Conservation (phyloP, 1,140 invertebrate genomes). For the Diorhabda carinulata region DNA sequence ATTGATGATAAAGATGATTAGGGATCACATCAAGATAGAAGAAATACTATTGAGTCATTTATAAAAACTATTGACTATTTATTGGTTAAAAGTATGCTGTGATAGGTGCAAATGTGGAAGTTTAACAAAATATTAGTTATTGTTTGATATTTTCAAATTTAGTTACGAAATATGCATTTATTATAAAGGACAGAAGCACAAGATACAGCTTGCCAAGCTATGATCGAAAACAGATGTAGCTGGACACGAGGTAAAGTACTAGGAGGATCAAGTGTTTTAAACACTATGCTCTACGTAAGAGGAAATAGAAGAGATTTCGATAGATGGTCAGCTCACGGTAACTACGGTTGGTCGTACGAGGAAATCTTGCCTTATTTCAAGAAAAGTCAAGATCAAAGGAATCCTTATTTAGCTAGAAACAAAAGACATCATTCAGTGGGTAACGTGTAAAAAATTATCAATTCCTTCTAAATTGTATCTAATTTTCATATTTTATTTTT, state of each 20-base stretch:
- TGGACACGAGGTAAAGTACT: slow-evolving; percentile 83
- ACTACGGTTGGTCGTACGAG: slow-evolving; percentile 84
- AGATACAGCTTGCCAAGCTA: slow-evolving; percentile 77
- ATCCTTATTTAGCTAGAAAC: slow-evolving; percentile 72
- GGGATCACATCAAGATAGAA: no score
- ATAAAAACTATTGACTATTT: no score
- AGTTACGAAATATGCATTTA: background rate
- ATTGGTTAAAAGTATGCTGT: no score
- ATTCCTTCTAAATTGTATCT: no score
- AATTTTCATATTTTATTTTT: slow-evolving; percentile 7
- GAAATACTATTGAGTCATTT: no score
- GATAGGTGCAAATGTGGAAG: no score
- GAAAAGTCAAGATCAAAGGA: slow-evolving; percentile 79
- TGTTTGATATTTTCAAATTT: no score
- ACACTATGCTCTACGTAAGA: slow-evolving; percentile 89
- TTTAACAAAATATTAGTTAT: no score
- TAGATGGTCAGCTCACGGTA: slow-evolving; percentile 81
- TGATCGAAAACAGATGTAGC: slow-evolving; percentile 73
- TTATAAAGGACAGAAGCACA: slow-evolving; percentile 75
- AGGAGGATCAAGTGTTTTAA: slow-evolving; percentile 82
- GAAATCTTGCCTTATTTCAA: slow-evolving; percentile 84
- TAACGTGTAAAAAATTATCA: slow-evolving; percentile 34
- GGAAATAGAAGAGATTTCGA: slow-evolving; percentile 88
- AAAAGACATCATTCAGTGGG: slow-evolving; percentile 67
- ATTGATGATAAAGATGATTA: no score